phyloP scores from a whole-genome alignment of 2,888 invertebrate genomes.

The Spisula solida region DNA sequence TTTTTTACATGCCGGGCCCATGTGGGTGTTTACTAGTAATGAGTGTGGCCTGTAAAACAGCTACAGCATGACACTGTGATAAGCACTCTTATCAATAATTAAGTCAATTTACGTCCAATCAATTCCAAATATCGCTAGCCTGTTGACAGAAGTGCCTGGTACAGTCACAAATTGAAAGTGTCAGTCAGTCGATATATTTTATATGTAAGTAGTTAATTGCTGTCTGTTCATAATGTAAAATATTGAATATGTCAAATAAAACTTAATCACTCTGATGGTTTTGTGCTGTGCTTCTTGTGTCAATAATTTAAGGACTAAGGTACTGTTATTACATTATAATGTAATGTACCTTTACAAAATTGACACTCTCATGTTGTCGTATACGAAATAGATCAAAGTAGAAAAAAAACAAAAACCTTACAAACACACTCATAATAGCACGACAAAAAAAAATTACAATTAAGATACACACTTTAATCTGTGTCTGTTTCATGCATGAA shows the following conservation, averaged over 20 bases:
- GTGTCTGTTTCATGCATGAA: too few species aligned
- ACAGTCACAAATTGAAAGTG: conserved; percentile 5
- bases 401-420: too few species aligned
- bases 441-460: too few species aligned
- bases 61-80: neutral
- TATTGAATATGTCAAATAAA: neutral
- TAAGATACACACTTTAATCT: too few species aligned
- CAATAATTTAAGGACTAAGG: neutral
- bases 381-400: too few species aligned
- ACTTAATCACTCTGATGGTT: neutral
- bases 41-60: too few species aligned
- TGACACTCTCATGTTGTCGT: too few species aligned
- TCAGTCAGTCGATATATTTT: neutral
- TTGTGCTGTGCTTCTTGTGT: neutral
- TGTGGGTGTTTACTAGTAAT: too few species aligned
- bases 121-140: neutral
- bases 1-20: too few species aligned
- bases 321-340: neutral
- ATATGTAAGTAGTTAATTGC: neutral
- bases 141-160: neutral
- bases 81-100: neutral
- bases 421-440: too few species aligned
- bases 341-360: too few species aligned
- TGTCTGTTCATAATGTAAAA: neutral
- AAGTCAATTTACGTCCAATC: neutral